These are phyloP conservation scores for Corydoras sp. DNA, from an alignment of 2,113 vertebrate genomes.

Conservation along the genomic window DNA sequence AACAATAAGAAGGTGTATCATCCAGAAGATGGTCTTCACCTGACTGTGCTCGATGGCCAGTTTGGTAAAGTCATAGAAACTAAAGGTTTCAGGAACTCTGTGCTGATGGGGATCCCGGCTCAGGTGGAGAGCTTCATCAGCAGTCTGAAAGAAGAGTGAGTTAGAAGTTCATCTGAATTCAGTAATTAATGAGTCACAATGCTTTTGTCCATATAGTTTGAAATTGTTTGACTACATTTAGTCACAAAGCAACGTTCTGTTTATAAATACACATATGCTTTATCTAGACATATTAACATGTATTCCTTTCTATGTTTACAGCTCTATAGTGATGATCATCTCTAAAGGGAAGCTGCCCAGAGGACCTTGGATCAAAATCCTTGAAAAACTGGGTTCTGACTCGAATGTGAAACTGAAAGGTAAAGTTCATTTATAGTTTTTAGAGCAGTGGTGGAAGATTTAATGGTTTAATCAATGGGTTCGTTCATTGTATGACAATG, in stretches of 20 bases:
- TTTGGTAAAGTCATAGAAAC: slow-evolving; percentile 74
- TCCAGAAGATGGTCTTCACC: slow-evolving; percentile 79
- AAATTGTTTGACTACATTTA: too few relatives aligned
- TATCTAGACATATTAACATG: not conserved
- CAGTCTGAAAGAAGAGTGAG: slow-evolving; percentile 78
- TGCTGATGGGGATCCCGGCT: slow-evolving; percentile 83
- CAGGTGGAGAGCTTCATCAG: slow-evolving; percentile 80
- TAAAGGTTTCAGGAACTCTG: slow-evolving; percentile 70
- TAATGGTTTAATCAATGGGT: too few relatives aligned
- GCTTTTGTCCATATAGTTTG: too few relatives aligned
- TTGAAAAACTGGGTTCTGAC: slow-evolving; percentile 77
- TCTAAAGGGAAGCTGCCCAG: slow-evolving; percentile 79
- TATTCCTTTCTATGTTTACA: slow-evolving; percentile 42
- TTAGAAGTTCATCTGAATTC: too few relatives aligned
- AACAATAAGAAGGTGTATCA: slow-evolving; percentile 75
- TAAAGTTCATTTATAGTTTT: slow-evolving; percentile 43
- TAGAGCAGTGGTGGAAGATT: too few relatives aligned
- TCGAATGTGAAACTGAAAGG: slow-evolving; percentile 78
- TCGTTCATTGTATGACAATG: too few relatives aligned
- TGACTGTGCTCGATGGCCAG: slow-evolving; percentile 78
- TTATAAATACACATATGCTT: too few relatives aligned
- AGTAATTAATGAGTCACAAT: too few relatives aligned
- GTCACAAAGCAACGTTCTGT: too few relatives aligned
- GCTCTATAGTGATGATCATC: slow-evolving; percentile 82
- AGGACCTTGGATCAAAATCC: slow-evolving; percentile 80